Percentiles rank a stretch among this genome's conserved stretches.
These are phyloP conservation scores for Noctuana brunneofusca DNA, from an alignment of 2,888 invertebrate species.

Conservation along the genomic window DNA sequence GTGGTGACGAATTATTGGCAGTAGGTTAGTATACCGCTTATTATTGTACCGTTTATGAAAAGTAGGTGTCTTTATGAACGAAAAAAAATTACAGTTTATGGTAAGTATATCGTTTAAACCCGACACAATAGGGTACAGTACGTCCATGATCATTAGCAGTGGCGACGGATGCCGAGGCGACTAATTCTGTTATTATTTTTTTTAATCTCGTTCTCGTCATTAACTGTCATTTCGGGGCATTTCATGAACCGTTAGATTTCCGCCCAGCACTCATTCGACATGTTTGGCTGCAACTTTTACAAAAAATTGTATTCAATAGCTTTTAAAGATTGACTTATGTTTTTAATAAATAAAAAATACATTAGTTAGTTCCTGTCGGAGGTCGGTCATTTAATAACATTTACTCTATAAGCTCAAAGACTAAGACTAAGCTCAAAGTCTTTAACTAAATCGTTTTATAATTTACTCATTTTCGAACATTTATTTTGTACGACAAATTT, in stretches of 20 bases:
- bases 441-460: constrained; percentile 1
- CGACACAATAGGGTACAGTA: constrained; percentile 56
- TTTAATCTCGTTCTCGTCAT: constrained; percentile 62
- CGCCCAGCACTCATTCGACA: constrained; percentile 41
- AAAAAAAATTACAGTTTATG: constrained; percentile 44
- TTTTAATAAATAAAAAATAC: not conserved
- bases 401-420: not conserved
- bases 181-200: constrained; percentile 63
- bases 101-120: constrained; percentile 46
- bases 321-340: not conserved
- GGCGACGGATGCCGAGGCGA: constrained; percentile 45
- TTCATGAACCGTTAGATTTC: constrained; percentile 68
- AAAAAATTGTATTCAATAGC: not conserved
- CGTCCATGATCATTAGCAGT: constrained; percentile 54
- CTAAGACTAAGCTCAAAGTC: not conserved
- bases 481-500: not conserved
- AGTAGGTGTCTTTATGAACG: constrained; percentile 43
- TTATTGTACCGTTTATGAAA: constrained; percentile 53
- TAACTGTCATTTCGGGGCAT: constrained; percentile 67
- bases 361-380: not conserved
- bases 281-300: constrained; percentile 43
- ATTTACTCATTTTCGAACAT: not conserved
- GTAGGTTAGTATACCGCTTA: constrained; percentile 55
- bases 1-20: constrained; percentile 45
- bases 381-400: not conserved